phyloP scores from a whole-genome alignment of 2,888 invertebrate species.

The Chorisops tibialis region DNA sequence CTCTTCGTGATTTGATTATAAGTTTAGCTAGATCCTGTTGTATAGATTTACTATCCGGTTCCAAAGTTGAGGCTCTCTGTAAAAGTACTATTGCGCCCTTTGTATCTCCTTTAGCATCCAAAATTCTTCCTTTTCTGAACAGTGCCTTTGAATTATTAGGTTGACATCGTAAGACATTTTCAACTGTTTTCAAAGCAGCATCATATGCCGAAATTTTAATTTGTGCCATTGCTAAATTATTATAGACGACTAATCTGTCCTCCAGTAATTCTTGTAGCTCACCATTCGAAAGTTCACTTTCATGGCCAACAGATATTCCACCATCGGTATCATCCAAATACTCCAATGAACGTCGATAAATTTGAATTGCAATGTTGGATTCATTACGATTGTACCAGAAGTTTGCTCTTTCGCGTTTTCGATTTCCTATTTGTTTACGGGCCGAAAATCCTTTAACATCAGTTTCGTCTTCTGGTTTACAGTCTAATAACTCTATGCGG shows the following conservation, averaged over 20 bases:
- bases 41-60: conserved; percentile 63
- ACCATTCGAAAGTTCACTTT: conserved; percentile 56
- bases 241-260: conserved; percentile 78
- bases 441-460: conserved; percentile 64
- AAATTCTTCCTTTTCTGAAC: conserved; percentile 77
- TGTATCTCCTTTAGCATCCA: conserved; percentile 66
- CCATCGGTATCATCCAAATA: conserved; percentile 73
- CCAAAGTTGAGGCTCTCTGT: conserved; percentile 60
- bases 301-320: conserved; percentile 59
- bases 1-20: conserved; percentile 57
- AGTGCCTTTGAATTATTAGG: conserved; percentile 88
- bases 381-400: conserved; percentile 86
- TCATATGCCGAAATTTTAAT: conserved; percentile 83
- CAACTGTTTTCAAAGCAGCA: conserved; percentile 78
- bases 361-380: conserved; percentile 74
- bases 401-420: conserved; percentile 82
- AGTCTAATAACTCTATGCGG: conserved; percentile 67
- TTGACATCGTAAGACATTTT: conserved; percentile 77
- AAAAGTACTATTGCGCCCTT: conserved; percentile 66
- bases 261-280: conserved; percentile 68
- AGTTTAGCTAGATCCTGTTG: conserved; percentile 58
- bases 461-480: conserved; percentile 64
- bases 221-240: conserved; percentile 91
- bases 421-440: conserved; percentile 73
- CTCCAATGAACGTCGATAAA: conserved; percentile 81